These are phyloP conservation scores for Ericerus pela DNA, from an alignment of 1,140 invertebrate species.

Conservation along the genomic window DNA sequence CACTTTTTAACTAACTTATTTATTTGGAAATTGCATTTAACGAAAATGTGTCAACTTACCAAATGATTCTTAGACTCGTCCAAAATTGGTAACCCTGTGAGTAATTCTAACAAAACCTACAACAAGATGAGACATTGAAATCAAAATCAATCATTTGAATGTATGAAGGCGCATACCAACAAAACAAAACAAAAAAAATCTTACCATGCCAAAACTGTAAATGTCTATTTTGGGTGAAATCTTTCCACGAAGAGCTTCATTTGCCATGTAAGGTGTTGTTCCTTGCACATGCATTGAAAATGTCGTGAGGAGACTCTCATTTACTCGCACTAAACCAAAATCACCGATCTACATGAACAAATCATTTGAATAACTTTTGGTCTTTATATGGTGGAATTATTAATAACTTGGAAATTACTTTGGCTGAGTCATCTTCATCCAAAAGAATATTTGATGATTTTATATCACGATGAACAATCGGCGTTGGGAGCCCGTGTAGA, in stretches of 20 bases:
- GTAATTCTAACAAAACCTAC: constrained; percentile 44
- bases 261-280: constrained; percentile 59
- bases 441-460: constrained; percentile 62
- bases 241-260: constrained; percentile 51
- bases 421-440: constrained; percentile 42
- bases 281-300: constrained; percentile 38
- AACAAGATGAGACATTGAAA: constrained; percentile 17
- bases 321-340: constrained; percentile 49
- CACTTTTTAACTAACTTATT: constrained; percentile 19
- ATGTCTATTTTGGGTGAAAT: constrained; percentile 57
- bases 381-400: neutral
- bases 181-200: constrained; percentile 13
- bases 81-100: constrained; percentile 47
- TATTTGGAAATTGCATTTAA: constrained; percentile 24
- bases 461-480: constrained; percentile 55
- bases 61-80: constrained; percentile 39
- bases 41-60: constrained; percentile 17
- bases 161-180: neutral
- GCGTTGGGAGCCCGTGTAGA: constrained; percentile 40
- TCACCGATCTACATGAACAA: constrained; percentile 43
- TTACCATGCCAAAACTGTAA: constrained; percentile 60
- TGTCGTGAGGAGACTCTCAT: constrained; percentile 31
- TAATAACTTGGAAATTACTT: constrained; percentile 36
- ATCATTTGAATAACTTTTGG: neutral
- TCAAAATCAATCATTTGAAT: neutral